These are phyloP conservation scores for Prionailurus bengalensis DNA, from an alignment of 2,113 vertebrate genomes.

Conservation along the genomic window DNA sequence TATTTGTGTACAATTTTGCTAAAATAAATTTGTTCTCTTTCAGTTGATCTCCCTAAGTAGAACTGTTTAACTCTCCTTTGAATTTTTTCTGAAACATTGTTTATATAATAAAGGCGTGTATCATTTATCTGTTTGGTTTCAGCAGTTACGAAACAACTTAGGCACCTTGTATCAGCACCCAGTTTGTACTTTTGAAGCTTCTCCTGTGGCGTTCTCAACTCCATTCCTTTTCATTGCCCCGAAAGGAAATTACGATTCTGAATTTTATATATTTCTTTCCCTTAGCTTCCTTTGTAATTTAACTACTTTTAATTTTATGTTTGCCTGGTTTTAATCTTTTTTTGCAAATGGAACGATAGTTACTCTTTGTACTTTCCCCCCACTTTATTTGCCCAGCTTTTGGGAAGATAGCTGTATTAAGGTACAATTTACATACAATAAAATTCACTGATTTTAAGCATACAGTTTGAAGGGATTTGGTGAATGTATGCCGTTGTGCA, in stretches of 20 bases:
- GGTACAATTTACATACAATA: not conserved
- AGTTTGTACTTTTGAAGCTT: not conserved
- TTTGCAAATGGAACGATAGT: not conserved
- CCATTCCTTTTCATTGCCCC: not conserved
- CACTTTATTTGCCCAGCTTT: not conserved
- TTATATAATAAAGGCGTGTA: not conserved
- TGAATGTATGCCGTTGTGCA: not conserved
- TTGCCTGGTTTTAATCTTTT: constrained; percentile 1
- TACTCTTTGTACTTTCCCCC: not conserved
- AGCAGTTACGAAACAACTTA: not conserved
- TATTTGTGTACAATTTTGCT: constrained; percentile 10
- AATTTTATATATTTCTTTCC: not conserved
- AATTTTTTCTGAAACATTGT: not conserved
- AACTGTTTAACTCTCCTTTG: constrained; percentile 17
- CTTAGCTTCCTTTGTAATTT: constrained; percentile 29
- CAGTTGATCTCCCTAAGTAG: not conserved
- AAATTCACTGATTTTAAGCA: not conserved
- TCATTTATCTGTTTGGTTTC: constrained; percentile 1
- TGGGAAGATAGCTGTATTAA: not conserved
- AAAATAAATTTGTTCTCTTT: constrained; percentile 14
- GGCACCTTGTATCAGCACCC: not conserved
- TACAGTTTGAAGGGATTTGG: not conserved
- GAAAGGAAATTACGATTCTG: not conserved
- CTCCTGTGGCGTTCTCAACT: not conserved
- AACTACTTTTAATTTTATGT: not conserved